Evolutionary conservation across 2,888 invertebrate genomes (phyloP).

Genomic region (Lissonota sp.): DNA sequence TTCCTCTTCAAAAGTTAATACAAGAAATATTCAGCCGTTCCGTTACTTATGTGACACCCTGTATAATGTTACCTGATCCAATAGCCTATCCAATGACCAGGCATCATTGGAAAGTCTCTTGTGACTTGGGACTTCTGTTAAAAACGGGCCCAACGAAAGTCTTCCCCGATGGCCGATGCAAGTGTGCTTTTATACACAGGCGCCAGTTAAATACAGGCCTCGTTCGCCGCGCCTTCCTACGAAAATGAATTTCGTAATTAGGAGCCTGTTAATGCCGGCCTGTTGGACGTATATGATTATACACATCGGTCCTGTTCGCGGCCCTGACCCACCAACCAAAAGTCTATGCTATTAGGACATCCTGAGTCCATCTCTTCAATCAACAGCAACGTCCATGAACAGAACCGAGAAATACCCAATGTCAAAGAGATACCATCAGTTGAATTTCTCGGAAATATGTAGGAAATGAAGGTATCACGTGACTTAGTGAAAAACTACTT

Average conservation of each 20-base stretch:
- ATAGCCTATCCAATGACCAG: constrained; percentile 13
- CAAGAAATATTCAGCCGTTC: too few relatives aligned
- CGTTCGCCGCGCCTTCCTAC: constrained; percentile 62
- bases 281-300: constrained; percentile 39
- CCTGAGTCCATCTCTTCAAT: constrained; percentile 34
- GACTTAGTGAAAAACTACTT: too few relatives aligned
- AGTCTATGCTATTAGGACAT: constrained; percentile 55
- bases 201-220: constrained; percentile 79
- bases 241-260: constrained; percentile 68
- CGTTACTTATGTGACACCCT: too few relatives aligned
- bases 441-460: too few relatives aligned
- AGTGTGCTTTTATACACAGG: constrained; percentile 72
- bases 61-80: too few relatives aligned
- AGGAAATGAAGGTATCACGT: too few relatives aligned
- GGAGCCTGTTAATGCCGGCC: constrained; percentile 59
- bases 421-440: too few relatives aligned
- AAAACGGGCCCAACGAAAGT: constrained; percentile 8
- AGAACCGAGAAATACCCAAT: background rate
- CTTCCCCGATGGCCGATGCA: constrained; percentile 55
- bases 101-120: constrained; percentile 44
- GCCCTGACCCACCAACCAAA: constrained; percentile 10
- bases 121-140: background rate
- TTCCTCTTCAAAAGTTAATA: too few relatives aligned
- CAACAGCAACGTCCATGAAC: background rate
- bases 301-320: constrained; percentile 17